Base-by-base conservation (phyloP, 2,797 vertebrate species). In the Sebastes taczanowskii region DNA sequence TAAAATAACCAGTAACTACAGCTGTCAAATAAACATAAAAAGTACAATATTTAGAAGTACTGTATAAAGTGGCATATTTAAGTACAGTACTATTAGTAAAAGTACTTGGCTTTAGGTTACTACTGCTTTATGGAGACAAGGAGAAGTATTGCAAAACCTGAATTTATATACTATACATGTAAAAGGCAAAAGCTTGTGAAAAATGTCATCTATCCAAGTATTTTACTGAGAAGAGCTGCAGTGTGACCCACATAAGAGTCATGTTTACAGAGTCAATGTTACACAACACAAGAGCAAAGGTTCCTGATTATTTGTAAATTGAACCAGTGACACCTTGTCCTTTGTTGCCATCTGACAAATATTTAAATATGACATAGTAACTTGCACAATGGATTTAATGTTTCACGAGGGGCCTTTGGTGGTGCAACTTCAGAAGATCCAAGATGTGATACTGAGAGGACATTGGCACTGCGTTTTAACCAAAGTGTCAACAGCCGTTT, bases 191-290 rank as follows among this genome's bases (percentile, higher is more conserved):
- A 9, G 8, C 2, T 32, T 14, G 10, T 22, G 9, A 59, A 35
- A 60, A 73, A 27, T 9, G 60, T 4, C 4, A 30, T 59, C 27
- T n/a, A 42, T n/a, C 6, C 14, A 20, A 29, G 5, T 25, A 32
- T 71, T 74, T 73, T 11, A 71, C 16, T 30, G 1, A 4, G 22
- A 68, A 76, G 76, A 82, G 29, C 52, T 79, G 68, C 65, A 34
- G 56, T 25, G 22, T 63, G 58, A 69, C 62, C 20, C 58, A 71
- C 58, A 25, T 63, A 13, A 30, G 7, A 35, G 38, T 29, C 0
- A 0, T 91, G 84, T 92, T 89, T 87, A 78, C 84, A 62, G 35
- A 87, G 85, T 91, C 86, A 92, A 78, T 56, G 92, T 95, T 93
- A 74, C 90, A 18, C 80, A 94, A 94, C 63, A 25, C 65, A 62